Conservation (phyloP, 2,797 vertebrate species). For the Sphaeramia orbicularis region DNA sequence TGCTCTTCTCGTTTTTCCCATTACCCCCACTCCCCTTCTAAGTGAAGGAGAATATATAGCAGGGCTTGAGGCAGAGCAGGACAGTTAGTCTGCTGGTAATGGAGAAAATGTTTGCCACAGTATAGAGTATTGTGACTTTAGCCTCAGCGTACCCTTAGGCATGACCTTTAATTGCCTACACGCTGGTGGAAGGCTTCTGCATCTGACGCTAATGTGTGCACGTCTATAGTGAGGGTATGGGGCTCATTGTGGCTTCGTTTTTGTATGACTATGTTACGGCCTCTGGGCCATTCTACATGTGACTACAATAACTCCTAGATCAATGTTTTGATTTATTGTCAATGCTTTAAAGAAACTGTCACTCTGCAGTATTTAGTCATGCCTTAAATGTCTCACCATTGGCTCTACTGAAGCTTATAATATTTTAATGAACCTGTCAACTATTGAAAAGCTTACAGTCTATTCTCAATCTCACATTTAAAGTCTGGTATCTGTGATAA, state of each 20-base stretch:
- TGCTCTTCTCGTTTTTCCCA: slow-evolving; percentile 24
- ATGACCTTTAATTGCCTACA: slow-evolving; percentile 66
- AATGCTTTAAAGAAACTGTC: slow-evolving; percentile 23
- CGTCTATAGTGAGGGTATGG: slow-evolving; percentile 5
- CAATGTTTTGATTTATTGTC: slow-evolving; percentile 12
- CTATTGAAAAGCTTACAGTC: neutral
- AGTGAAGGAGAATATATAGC: slow-evolving; percentile 62
- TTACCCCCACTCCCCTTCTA: slow-evolving; percentile 30
- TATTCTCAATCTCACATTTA: slow-evolving; percentile 3
- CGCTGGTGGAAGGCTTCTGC: slow-evolving; percentile 38
- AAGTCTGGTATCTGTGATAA: neutral
- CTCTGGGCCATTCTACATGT: slow-evolving; percentile 18
- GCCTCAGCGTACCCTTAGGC: slow-evolving; percentile 55
- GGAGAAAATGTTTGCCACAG: slow-evolving; percentile 72
- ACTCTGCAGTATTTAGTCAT: neutral
- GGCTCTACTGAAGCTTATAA: neutral
- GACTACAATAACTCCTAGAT: slow-evolving; percentile 41
- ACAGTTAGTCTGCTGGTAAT: slow-evolving; percentile 70
- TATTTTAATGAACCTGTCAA: slow-evolving; percentile 7
- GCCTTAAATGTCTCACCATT: neutral
- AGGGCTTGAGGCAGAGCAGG: slow-evolving; percentile 55
- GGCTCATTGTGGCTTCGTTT: slow-evolving; percentile 19
- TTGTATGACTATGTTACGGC: slow-evolving; percentile 31
- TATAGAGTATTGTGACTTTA: slow-evolving; percentile 63
- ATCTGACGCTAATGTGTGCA: slow-evolving; percentile 24